phyloP scores from a whole-genome alignment of 2,113 vertebrate genomes.

The Holacanthus passer region DNA sequence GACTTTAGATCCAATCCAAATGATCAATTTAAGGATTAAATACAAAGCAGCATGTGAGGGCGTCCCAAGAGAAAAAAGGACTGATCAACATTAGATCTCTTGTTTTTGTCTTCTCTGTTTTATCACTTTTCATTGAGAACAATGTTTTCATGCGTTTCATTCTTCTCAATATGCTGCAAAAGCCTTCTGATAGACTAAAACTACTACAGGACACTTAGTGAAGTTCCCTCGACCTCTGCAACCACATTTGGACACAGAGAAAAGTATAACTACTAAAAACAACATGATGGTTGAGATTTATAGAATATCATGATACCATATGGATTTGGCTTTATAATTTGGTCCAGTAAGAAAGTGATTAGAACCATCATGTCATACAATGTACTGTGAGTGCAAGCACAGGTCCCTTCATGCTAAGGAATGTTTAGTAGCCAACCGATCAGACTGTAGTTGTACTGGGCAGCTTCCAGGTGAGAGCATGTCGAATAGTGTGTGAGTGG shows the following conservation, averaged over 20 bases:
- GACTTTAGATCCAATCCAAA: too few relatives aligned
- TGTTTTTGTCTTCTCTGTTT: not conserved
- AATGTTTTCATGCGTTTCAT: not conserved
- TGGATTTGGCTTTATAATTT: too few relatives aligned
- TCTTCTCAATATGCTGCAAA: not conserved
- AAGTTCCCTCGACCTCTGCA: not conserved
- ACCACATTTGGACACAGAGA: not conserved
- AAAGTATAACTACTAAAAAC: not conserved
- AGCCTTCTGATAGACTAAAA: not conserved
- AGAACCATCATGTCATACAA: too few relatives aligned
- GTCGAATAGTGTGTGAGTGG: not conserved
- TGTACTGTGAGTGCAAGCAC: not conserved
- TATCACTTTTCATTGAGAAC: not conserved
- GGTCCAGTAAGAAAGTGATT: too few relatives aligned
- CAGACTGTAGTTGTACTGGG: not conserved
- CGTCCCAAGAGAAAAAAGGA: not conserved
- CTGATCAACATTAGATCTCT: not conserved
- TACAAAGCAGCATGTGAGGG: not conserved
- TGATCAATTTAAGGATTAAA: not conserved
- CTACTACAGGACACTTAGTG: not conserved
- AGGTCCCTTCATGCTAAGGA: not conserved
- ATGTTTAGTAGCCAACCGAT: not conserved
- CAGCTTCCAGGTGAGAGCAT: constrained; percentile 3
- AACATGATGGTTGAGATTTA: not conserved
- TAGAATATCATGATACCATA: too few relatives aligned